phyloP scores from a whole-genome alignment of 1,140 invertebrate genomes.

The Coelopa frigida region DNA sequence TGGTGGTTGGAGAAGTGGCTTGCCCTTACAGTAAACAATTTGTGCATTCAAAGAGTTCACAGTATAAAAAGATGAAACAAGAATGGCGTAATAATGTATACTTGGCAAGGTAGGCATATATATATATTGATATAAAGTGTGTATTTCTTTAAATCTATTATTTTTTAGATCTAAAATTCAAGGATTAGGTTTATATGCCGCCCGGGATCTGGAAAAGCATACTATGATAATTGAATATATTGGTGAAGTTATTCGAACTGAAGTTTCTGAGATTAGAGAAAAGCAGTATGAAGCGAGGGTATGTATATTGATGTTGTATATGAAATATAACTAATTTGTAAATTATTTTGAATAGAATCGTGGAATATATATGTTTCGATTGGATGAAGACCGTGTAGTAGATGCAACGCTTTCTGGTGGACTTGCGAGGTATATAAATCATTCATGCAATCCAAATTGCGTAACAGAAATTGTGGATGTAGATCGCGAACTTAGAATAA shows the following conservation, averaged over 20 bases:
- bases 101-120: constrained; percentile 67
- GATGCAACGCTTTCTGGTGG: constrained; percentile 96
- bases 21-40: constrained; percentile 96
- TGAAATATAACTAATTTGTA: constrained; percentile 12
- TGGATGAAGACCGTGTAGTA: constrained; percentile 94
- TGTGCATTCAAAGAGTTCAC: constrained; percentile 95
- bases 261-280: constrained; percentile 90
- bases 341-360: constrained; percentile 67
- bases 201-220: constrained; percentile 94
- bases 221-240: constrained; percentile 99
- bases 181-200: constrained; percentile 94
- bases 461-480: constrained; percentile 97
- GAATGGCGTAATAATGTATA: constrained; percentile 99
- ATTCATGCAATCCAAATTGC: constrained; percentile 99
- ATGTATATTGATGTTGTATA: constrained; percentile 27
- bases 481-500: constrained; percentile 93
- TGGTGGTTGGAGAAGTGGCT: constrained; percentile 59
- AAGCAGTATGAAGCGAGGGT: constrained; percentile 92
- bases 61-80: constrained; percentile 98
- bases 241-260: constrained; percentile 94
- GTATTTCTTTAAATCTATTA: not conserved
- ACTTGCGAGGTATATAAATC: constrained; percentile 97
- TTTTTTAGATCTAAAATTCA: constrained; percentile 76
- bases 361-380: constrained; percentile 99
- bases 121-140: too few relatives aligned